Evolutionary conservation across 2,113 vertebrate species (phyloP).

Genomic region (Eulacestoma nigropectus): DNA sequence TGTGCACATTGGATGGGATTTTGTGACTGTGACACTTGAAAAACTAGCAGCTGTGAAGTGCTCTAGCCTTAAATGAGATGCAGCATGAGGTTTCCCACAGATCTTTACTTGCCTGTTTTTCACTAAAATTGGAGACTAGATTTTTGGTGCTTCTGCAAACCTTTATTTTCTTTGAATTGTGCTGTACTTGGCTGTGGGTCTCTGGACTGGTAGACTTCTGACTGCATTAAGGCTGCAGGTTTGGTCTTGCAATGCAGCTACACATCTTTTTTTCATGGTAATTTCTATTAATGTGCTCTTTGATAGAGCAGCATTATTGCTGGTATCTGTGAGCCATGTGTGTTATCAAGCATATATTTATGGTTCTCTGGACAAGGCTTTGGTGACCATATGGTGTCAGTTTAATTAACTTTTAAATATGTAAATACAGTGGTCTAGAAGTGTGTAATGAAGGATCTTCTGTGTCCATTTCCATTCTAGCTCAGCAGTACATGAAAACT

Average conservation of each 20-base stretch:
- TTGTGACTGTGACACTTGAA: constrained; percentile 37
- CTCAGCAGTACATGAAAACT: not conserved
- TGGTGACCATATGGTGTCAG: constrained; percentile 5
- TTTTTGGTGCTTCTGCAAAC: not conserved
- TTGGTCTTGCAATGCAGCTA: not conserved
- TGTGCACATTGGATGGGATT: constrained; percentile 13
- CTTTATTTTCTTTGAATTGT: not conserved
- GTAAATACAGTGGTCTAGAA: not conserved
- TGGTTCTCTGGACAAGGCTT: constrained; percentile 5
- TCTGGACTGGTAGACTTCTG: not conserved
- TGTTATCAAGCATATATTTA: constrained; percentile 10
- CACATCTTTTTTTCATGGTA: not conserved
- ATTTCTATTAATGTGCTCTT: not conserved
- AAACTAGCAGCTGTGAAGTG: constrained; percentile 20
- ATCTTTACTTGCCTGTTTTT: not conserved
- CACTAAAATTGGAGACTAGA: not conserved
- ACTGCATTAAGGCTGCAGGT: not conserved
- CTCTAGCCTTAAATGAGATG: constrained; percentile 27
- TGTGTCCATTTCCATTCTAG: not conserved
- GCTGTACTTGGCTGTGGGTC: not conserved
- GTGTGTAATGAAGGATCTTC: not conserved
- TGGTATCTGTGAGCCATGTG: not conserved
- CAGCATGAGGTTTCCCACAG: constrained; percentile 22
- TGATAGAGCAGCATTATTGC: not conserved
- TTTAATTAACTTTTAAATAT: constrained; percentile 29